Conservation (phyloP, 2,113 vertebrate species). For the Neodontobutis hainanensis region DNA sequence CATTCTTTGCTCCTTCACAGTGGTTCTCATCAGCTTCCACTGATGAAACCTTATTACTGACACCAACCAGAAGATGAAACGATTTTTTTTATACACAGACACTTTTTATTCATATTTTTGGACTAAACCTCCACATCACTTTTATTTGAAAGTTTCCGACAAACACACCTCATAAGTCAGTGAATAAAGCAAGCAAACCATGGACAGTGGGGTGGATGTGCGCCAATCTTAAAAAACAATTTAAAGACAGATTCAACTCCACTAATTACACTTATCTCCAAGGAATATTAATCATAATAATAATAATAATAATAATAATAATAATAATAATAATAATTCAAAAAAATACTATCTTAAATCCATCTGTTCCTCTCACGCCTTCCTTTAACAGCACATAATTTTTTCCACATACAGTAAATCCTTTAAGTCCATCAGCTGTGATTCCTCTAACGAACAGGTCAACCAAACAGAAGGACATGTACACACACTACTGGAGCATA, state of each 20-base stretch:
- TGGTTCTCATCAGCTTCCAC: conserved; percentile 32
- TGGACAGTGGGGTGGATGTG: conserved; percentile 50
- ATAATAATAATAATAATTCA: conserved; percentile 54
- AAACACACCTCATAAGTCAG: conserved; percentile 42
- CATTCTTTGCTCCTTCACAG: conserved; percentile 32
- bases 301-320: conserved; percentile 25
- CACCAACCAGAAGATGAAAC: conserved; percentile 51
- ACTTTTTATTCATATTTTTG: conserved; percentile 44
- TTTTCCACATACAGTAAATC: conserved; percentile 76
- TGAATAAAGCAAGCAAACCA: conserved; percentile 61
- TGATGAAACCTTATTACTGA: conserved; percentile 36
- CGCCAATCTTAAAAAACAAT: conserved; percentile 59
- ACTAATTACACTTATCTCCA: conserved; percentile 69
- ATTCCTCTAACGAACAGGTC: conserved; percentile 56
- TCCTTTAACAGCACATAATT: conserved; percentile 28
- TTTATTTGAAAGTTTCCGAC: conserved; percentile 21
- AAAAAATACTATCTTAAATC: conserved; percentile 75
- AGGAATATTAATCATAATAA: conserved; percentile 61
- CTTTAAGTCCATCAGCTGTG: conserved; percentile 49
- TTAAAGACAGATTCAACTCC: conserved; percentile 68
- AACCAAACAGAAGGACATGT: conserved; percentile 88
- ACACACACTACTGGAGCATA: conserved; percentile 86
- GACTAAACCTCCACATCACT: conserved; percentile 46
- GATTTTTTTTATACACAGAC: conserved; percentile 61
- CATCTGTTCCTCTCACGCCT: conserved; percentile 35